Evolutionary conservation across 1,140 invertebrate species (phyloP), one percentile per base, ranked within the genome.

Genomic region (Scaptomyza montana): DNA sequence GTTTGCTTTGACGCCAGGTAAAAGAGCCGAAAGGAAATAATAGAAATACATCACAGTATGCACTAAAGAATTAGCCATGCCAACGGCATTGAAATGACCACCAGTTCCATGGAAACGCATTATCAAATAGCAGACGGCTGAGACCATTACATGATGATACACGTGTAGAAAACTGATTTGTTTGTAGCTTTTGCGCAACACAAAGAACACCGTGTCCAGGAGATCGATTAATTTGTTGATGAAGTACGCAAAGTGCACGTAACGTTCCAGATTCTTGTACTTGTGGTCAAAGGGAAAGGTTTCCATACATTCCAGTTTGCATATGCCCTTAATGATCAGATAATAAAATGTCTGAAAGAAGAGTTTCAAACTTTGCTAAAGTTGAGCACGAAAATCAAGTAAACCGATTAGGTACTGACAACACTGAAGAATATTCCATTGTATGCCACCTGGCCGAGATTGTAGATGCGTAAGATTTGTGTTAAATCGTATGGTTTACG

Each of bases 111-210:
- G 73, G 16, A 66, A 63, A 0, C 87, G 69, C 25, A 70, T 70
- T 0, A 74, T 1, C 19, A 47, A 0, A 41, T 73, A 90, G 6
- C 67, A 69, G 0, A 30, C 59, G 0, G 50, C 0, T 0, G 50
- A 47, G 68, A 86, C 80, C 28, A 80, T 94, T 8, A 95, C 92
- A 90, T 98, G 97, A 90, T 98, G 97, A 90, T 97, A 97, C 0
- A 98, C 94, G 78, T 98, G 97, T 1, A 98, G 93, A 80, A 98
- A 96, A 10, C 95, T 95, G 16, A 97, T 92, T 89, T 98, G 97
- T 56, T 94, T 94, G 55, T 95, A 93, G 82, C 97, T 98, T 91
- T 98, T 98, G n/a, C 96, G 93, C 10, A 98, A 92, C 8, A 98
- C 94, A 91, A 98, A 97, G 92, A 98, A 98, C 43, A 98, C 93